Percentiles rank a stretch among this genome's conserved stretches.
Conservation (phyloP, 1,140 invertebrate genomes). For the Chionoecetes opilio region DNA sequence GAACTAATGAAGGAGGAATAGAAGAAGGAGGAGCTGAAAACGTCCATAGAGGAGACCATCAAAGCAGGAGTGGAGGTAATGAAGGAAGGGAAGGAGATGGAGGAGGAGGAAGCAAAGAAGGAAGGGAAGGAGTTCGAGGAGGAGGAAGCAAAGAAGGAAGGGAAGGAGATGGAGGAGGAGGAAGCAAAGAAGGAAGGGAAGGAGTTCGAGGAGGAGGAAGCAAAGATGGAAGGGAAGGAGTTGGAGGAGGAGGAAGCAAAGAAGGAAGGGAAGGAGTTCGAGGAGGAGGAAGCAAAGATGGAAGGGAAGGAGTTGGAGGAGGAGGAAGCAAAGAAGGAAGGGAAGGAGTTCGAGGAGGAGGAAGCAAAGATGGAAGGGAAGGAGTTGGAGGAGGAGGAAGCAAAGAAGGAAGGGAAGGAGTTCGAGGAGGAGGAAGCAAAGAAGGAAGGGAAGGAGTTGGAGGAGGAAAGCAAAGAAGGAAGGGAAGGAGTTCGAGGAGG, state of each 20-base stretch:
- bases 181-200: too few species aligned
- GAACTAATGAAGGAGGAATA: too few species aligned
- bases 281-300: neutral
- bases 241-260: neutral
- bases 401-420: neutral
- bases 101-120: neutral
- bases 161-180: neutral
- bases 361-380: neutral
- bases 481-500: neutral
- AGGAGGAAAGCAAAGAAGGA: neutral
- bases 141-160: neutral
- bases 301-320: neutral
- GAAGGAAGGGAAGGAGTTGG: neutral
- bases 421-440: neutral
- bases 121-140: too few species aligned
- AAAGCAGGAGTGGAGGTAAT: too few species aligned
- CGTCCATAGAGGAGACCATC: too few species aligned
- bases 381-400: neutral
- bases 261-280: neutral
- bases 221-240: neutral
- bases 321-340: neutral
- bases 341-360: neutral
- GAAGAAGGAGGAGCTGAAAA: too few species aligned
- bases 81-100: too few species aligned
- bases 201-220: too few species aligned